phyloP scores from a whole-genome alignment of 2,888 invertebrate genomes.

The Calameuta idolon region DNA sequence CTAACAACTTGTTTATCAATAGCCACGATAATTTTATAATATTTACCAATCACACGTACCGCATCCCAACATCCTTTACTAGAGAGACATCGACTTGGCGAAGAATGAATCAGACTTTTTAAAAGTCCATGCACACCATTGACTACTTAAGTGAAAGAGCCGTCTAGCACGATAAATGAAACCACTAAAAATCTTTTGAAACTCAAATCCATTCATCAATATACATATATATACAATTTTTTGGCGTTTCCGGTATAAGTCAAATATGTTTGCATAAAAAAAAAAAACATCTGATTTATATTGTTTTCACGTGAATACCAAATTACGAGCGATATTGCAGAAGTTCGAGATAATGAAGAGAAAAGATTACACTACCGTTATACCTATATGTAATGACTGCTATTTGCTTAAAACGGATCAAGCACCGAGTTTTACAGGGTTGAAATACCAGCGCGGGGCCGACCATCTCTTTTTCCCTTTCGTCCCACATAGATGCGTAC shows the following conservation, averaged over 20 bases:
- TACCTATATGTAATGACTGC: not conserved
- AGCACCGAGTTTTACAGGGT: conserved; percentile 1
- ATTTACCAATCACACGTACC: not conserved
- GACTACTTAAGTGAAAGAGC: not conserved
- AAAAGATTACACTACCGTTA: not conserved
- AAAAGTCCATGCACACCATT: not conserved
- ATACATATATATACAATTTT: not conserved
- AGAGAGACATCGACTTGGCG: not conserved
- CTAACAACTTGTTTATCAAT: not conserved
- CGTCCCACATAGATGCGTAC: conserved; percentile 9
- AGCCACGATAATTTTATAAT: not conserved
- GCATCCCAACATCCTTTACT: not conserved
- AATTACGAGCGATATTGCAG: not conserved
- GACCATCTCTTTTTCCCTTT: not conserved
- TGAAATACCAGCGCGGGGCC: not conserved
- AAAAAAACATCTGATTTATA: not conserved
- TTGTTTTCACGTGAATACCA: not conserved
- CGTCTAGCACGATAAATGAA: not conserved
- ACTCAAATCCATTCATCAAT: not conserved
- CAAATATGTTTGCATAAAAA: not conserved
- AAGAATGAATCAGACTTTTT: not conserved
- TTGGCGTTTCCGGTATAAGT: not conserved
- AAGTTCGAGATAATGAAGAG: not conserved
- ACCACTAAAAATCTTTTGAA: not conserved
- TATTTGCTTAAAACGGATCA: not conserved